Evolutionary conservation across 2,113 vertebrate species (phyloP).

Genomic region (human (Homo sapiens)): GRCh38 chr13:43851001-43851500

Average conservation of each 20-base stretch:
- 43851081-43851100: not conserved
- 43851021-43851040: not conserved
- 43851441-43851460: too few species aligned
- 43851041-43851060: not conserved
- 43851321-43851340: not conserved
- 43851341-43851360: not conserved
- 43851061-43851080: not conserved
- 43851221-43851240: not conserved
- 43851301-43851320: not conserved
- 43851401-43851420: not conserved
- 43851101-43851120: not conserved
- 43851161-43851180: not conserved
- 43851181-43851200: not conserved
- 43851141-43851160: not conserved
- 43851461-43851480: too few species aligned
- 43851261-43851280: not conserved
- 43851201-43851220: constrained; percentile 7
- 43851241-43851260: not conserved
- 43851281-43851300: not conserved
- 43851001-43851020: constrained; percentile 1
- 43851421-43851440: too few species aligned
- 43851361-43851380: not conserved
- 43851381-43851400: not conserved
- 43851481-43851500: too few species aligned
- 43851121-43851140: not conserved